These are phyloP conservation scores for Bellardia bayeri DNA, from an alignment of 2,888 invertebrate species.

Conservation along the genomic window DNA sequence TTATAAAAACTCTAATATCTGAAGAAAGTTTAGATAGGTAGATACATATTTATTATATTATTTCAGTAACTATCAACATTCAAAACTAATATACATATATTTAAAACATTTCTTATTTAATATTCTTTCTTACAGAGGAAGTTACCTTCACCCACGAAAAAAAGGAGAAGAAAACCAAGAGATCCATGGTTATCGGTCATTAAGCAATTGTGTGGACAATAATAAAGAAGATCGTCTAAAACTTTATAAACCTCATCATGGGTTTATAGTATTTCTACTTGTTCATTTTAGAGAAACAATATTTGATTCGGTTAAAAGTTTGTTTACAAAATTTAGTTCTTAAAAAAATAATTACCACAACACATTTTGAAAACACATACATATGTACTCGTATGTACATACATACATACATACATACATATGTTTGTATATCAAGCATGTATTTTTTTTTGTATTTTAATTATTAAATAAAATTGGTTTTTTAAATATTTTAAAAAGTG, in stretches of 20 bases:
- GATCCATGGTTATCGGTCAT: slow-evolving; percentile 81
- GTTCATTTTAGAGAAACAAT: slow-evolving; percentile 9
- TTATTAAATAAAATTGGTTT: slow-evolving; percentile 48
- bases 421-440: background rate
- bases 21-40: too few species aligned
- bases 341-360: background rate
- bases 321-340: slow-evolving; percentile 57
- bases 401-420: too few species aligned
- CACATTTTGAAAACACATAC: too few species aligned
- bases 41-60: too few species aligned
- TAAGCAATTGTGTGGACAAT: slow-evolving; percentile 71
- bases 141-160: slow-evolving; percentile 82
- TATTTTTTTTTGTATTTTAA: slow-evolving; percentile 18
- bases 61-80: too few species aligned
- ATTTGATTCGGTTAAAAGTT: slow-evolving; percentile 14
- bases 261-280: slow-evolving; percentile 12
- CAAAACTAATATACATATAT: background rate
- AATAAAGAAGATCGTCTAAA: background rate
- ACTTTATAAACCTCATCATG: slow-evolving; percentile 11
- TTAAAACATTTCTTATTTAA: background rate
- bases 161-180: slow-evolving; percentile 82
- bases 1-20: too few species aligned
- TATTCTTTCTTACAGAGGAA: slow-evolving; percentile 77
- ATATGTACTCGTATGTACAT: too few species aligned
- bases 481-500: background rate